These are phyloP conservation scores for Hyles lineata DNA, from an alignment of 2,888 invertebrate species.

Conservation along the genomic window DNA sequence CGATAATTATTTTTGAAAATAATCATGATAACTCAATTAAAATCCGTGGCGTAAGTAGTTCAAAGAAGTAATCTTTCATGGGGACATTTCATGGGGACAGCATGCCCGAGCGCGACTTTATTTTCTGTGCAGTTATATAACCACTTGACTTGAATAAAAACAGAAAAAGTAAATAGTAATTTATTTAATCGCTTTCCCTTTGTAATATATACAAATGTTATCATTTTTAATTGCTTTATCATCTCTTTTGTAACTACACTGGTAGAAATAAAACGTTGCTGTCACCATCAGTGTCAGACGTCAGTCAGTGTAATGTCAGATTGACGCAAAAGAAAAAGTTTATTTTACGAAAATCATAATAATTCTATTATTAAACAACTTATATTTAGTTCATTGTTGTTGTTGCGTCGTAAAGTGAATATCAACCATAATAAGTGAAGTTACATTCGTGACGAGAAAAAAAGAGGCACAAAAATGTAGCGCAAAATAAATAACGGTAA, in stretches of 20 bases:
- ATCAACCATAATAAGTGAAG: not conserved
- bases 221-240: not conserved
- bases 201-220: not conserved
- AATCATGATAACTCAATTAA: too few relatives aligned
- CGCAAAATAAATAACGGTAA: slow-evolving; percentile 22
- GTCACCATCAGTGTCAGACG: not conserved
- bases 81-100: too few relatives aligned
- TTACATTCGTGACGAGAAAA: not conserved
- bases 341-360: not conserved
- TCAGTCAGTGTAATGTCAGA: not conserved
- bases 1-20: too few relatives aligned
- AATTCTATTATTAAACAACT: slow-evolving; percentile 12
- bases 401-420: not conserved
- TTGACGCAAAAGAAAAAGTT: slow-evolving; percentile 12
- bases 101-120: too few relatives aligned
- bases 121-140: too few relatives aligned
- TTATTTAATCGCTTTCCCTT: not conserved
- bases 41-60: too few relatives aligned
- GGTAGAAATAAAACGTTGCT: not conserved
- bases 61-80: too few relatives aligned
- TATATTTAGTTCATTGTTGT: slow-evolving; percentile 8
- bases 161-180: too few relatives aligned
- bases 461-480: slow-evolving; percentile 1
- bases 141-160: too few relatives aligned
- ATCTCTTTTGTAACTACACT: not conserved